Conservation (phyloP, 2,888 invertebrate genomes). For the Caenorhabditis uteleia region DNA sequence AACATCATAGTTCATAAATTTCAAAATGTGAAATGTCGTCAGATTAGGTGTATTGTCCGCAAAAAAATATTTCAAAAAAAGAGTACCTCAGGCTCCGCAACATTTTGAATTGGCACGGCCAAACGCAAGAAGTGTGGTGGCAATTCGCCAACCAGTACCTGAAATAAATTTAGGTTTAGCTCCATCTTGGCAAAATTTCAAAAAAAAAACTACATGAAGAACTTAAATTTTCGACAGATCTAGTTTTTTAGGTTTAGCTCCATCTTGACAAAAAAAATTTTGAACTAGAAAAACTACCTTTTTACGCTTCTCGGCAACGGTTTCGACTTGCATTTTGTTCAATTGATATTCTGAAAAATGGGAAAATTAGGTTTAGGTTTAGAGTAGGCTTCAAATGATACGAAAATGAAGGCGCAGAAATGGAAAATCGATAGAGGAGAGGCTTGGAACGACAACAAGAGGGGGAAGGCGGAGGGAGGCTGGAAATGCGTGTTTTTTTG, state of each 20-base stretch:
- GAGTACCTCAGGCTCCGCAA: conserved; percentile 19
- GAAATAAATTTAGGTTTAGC: conserved; percentile 1
- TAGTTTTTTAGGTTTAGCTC: neutral
- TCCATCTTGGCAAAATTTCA: too few relatives aligned
- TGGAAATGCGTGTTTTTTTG: neutral
- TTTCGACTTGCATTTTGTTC: conserved; percentile 9
- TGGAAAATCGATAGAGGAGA: too few relatives aligned
- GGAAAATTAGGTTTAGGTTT: too few relatives aligned
- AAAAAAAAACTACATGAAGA: neutral
- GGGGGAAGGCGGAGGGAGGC: too few relatives aligned
- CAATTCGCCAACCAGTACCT: conserved; percentile 58
- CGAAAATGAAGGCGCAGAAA: too few relatives aligned
- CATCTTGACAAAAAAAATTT: neutral
- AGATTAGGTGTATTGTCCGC: conserved; percentile 1
- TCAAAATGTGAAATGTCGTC: too few relatives aligned
- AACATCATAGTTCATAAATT: too few relatives aligned
- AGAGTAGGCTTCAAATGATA: too few relatives aligned
- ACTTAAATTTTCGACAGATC: too few relatives aligned
- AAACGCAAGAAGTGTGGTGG: conserved; percentile 61
- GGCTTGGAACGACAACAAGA: too few relatives aligned
- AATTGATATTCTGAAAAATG: too few relatives aligned
- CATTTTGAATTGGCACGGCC: conserved; percentile 30
- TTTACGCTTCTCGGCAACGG: conserved; percentile 17
- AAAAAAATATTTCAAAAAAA: too few relatives aligned
- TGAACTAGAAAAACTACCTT: conserved; percentile 16